These are phyloP conservation scores for Octodonta nipae DNA, from an alignment of 2,888 invertebrate species.

Conservation along the genomic window DNA sequence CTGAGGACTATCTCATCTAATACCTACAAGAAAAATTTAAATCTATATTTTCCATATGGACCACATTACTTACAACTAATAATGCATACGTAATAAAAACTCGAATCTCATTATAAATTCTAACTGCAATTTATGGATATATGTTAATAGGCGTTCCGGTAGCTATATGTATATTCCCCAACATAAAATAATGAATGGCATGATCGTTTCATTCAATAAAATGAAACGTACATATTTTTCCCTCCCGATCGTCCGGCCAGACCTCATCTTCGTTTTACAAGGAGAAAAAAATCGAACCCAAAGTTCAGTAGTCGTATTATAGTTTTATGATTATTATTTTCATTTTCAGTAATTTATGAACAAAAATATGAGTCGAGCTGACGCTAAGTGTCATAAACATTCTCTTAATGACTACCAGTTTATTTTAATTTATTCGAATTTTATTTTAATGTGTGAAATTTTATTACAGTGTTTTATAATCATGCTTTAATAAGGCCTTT, in stretches of 20 bases:
- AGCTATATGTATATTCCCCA: conserved; percentile 20
- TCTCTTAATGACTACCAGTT: conserved; percentile 37
- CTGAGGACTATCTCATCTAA: too few species aligned
- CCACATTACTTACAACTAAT: too few species aligned
- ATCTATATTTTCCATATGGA: too few species aligned
- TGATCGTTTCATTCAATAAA: conserved; percentile 27
- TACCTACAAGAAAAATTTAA: too few species aligned
- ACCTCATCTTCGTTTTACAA: conserved; percentile 22
- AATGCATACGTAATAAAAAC: too few species aligned
- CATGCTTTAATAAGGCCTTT: conserved; percentile 37
- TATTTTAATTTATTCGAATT: conserved; percentile 39
- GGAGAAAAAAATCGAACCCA: conserved; percentile 22
- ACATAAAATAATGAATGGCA: conserved; percentile 16
- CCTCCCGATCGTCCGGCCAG: conserved; percentile 23
- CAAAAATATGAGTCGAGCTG: conserved; percentile 36
- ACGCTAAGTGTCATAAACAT: conserved; percentile 37
- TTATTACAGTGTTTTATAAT: conserved; percentile 40
- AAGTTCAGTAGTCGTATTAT: conserved; percentile 37
- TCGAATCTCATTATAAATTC: conserved; percentile 8
- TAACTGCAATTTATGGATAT: conserved; percentile 12
- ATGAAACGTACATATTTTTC: too few species aligned
- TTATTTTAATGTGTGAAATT: conserved; percentile 40
- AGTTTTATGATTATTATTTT: conserved; percentile 37
- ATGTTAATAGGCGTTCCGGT: conserved; percentile 20
- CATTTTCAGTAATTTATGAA: conserved; percentile 38